These are phyloP conservation scores for Channa argus DNA, from an alignment of 2,113 vertebrate species.

Conservation along the genomic window DNA sequence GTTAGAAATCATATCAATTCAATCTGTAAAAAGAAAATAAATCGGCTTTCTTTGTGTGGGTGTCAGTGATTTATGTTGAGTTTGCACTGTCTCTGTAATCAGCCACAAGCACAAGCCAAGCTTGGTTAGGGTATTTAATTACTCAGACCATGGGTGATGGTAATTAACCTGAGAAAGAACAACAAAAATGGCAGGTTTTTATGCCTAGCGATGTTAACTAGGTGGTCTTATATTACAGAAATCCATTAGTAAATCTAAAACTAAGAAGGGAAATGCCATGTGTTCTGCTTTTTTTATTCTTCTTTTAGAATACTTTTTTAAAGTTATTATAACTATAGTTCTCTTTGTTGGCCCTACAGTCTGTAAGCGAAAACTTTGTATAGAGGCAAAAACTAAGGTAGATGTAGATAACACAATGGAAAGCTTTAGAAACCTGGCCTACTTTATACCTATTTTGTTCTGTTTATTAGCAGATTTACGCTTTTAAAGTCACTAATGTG, in stretches of 20 bases:
- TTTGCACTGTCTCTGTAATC: constrained; percentile 51
- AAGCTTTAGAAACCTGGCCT: too few species aligned
- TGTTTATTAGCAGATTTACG: too few species aligned
- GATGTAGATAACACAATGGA: too few species aligned
- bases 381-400: too few species aligned
- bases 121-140: constrained; percentile 45
- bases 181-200: constrained; percentile 53
- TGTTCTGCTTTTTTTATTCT: too few species aligned
- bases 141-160: constrained; percentile 34
- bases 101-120: constrained; percentile 32
- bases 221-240: constrained; percentile 32
- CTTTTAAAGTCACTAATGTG: too few species aligned
- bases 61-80: constrained; percentile 64
- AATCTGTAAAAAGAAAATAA: constrained; percentile 30
- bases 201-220: constrained; percentile 26
- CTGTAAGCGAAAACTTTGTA: too few species aligned
- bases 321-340: too few species aligned
- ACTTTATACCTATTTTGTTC: too few species aligned
- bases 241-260: constrained; percentile 23
- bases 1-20: constrained; percentile 36
- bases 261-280: neutral
- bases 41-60: constrained; percentile 43
- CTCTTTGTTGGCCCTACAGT: too few species aligned
- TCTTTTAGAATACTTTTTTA: too few species aligned
- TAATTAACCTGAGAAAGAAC: constrained; percentile 45